Percentiles rank a stretch among this genome's conserved stretches.
These are phyloP conservation scores for Brachionus asplanchnoidis DNA, from an alignment of 1,140 invertebrate species.

Conservation along the genomic window DNA sequence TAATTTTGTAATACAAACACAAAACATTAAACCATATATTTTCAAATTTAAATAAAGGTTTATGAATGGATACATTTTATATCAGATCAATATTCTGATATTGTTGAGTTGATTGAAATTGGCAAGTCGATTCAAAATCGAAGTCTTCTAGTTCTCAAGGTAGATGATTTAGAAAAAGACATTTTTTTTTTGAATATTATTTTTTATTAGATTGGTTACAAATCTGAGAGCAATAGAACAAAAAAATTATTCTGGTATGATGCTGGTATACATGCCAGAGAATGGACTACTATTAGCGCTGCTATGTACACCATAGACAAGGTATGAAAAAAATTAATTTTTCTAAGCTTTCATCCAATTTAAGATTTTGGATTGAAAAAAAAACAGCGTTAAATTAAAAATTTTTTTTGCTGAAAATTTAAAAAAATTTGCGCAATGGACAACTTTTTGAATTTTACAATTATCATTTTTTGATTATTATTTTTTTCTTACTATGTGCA, in stretches of 20 bases:
- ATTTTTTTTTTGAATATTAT: background rate
- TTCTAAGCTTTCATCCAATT: background rate
- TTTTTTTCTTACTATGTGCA: no score
- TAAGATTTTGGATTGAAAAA: no score
- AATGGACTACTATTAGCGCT: constrained; percentile 15
- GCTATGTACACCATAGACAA: background rate
- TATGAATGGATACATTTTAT: constrained; percentile 16
- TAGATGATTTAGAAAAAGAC: background rate
- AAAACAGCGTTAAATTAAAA: no score
- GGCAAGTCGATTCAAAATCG: background rate
- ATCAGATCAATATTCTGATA: background rate
- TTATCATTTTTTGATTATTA: no score
- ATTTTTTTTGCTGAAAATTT: no score
- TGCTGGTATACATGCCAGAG: constrained; percentile 17
- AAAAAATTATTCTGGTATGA: constrained; percentile 38
- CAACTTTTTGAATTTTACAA: no score
- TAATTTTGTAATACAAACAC: no score
- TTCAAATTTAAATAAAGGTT: background rate
- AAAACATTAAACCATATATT: no score
- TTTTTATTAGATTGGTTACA: background rate
- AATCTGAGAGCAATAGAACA: background rate
- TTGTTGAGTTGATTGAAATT: constrained; percentile 12
- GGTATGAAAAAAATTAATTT: background rate
- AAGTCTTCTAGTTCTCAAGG: constrained; percentile 18
- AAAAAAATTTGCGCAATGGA: no score